Evolutionary conservation across 1,140 invertebrate genomes (phyloP), one percentile per base, ranked within the genome.

Genomic region (Rhyzopertha dominica): DNA sequence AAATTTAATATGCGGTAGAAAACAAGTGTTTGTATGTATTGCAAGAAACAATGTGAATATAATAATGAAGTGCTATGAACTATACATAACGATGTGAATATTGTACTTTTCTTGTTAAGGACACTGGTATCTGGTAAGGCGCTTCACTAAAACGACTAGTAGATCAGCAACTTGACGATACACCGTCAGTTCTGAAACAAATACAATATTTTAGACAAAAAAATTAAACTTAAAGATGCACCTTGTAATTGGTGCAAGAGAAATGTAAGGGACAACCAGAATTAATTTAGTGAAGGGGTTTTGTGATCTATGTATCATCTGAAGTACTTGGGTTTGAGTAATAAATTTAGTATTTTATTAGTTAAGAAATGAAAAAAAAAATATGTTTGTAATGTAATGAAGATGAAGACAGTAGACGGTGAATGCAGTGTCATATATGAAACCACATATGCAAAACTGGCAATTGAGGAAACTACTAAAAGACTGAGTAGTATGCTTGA

Each of bases 141-240:
- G 61, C 59, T 66, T 58, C 47, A 51, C 53, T 43, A 35, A 57
- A 54, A n/a, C n/a, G 63, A 66, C 63, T 66, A 66, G 64, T 65
- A 62, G 43, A 52, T 52, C 53, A 47, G 47, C 48, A 51, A 41
- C 44, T 52, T 40, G 50, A 51, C 51, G 54, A 56, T 49, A 63
- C 51, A 36, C 53, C 59, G 42, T 61, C 59, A 63, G 55, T 63
- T 61, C 59, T 61, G 48, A 48, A 59, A 61, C 22, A 44, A 56
- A 53, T 46, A 31, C 23, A 9, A 25, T 10, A 29, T 20, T 39
- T 26, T 10, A 30, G 24, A 41, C 1, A 53, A 34, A 9, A 31
- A 44, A 36, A 16, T 14, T 8, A 40, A 36, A 7, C 31, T 16
- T 28, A 29, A 23, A 34, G 30, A 43, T 25, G 22, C 14, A 14